Evolutionary conservation across 2,888 invertebrate genomes (phyloP).

Genomic region (Ametastegia equiseti): DNA sequence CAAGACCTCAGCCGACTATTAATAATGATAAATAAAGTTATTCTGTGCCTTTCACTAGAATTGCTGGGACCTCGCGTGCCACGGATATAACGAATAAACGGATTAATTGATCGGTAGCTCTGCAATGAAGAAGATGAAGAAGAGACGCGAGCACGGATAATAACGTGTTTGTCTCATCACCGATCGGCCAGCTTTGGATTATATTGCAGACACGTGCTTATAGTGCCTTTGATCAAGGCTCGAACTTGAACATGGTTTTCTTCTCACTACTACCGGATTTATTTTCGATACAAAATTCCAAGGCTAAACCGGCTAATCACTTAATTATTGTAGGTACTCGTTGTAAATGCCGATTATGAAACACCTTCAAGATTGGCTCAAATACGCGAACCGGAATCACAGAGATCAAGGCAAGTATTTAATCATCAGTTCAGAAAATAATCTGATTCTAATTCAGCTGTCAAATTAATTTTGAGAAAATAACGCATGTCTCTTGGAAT

Average conservation of each 20-base stretch:
- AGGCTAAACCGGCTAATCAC: conserved; percentile 8
- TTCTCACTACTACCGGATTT: not conserved
- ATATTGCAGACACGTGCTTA: not conserved
- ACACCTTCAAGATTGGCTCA: conserved; percentile 16
- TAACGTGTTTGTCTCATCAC: not conserved
- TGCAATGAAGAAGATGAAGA: conserved; percentile 17
- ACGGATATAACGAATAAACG: conserved; percentile 35
- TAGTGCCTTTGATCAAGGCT: not conserved
- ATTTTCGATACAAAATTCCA: not conserved
- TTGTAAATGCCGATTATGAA: not conserved
- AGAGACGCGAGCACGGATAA: not conserved
- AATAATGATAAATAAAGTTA: conserved; percentile 43
- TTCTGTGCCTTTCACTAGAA: conserved; percentile 36
- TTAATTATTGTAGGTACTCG: not conserved
- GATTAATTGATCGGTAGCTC: conserved; percentile 42
- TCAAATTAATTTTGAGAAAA: too few relatives aligned
- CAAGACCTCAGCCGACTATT: conserved; percentile 32
- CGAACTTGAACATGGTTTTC: not conserved
- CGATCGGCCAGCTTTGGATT: not conserved
- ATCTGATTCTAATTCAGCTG: too few relatives aligned
- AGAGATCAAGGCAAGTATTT: not conserved
- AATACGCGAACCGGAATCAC: not conserved
- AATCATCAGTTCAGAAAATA: too few relatives aligned
- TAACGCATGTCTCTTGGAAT: too few relatives aligned
- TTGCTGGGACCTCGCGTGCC: conserved; percentile 39